Evolutionary conservation across 2,113 vertebrate genomes (phyloP).

Genomic region (Ammodytes marinus): DNA sequence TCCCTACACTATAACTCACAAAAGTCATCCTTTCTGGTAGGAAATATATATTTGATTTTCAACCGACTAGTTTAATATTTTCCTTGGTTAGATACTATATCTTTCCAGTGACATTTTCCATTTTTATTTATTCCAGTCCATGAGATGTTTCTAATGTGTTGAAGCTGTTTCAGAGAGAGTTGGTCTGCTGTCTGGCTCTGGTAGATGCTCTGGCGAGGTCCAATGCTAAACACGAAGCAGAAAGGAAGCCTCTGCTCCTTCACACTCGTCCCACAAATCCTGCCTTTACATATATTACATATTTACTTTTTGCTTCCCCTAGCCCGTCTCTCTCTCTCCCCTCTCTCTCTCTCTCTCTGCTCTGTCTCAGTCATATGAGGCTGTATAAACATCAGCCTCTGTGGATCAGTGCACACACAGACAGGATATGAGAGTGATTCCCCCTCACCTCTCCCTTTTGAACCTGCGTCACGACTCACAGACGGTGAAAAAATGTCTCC

Average conservation of each 20-base stretch:
- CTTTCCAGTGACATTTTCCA: constrained; percentile 39
- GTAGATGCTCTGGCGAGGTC: constrained; percentile 37
- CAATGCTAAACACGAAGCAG: constrained; percentile 44
- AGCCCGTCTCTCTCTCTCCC: constrained; percentile 1
- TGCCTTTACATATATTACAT: constrained; percentile 59
- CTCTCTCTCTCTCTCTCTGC: constrained; percentile 16
- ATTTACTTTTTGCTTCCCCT: constrained; percentile 49
- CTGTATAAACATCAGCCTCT: constrained; percentile 63
- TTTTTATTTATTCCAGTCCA: constrained; percentile 20
- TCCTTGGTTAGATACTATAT: constrained; percentile 14
- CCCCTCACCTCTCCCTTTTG: constrained; percentile 53
- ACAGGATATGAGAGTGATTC: constrained; percentile 74
- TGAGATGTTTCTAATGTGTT: constrained; percentile 30
- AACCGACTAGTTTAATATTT: constrained; percentile 17
- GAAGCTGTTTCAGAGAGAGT: constrained; percentile 25
- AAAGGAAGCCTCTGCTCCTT: constrained; percentile 48
- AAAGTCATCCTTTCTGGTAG: background rate
- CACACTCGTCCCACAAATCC: constrained; percentile 64
- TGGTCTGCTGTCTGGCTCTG: constrained; percentile 15
- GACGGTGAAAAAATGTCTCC: constrained; percentile 46
- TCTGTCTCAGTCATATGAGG: constrained; percentile 57
- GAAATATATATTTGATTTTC: constrained; percentile 3
- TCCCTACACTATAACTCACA: no score
- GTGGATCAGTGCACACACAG: constrained; percentile 58
- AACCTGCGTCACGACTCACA: constrained; percentile 63